Conservation (phyloP, 2,888 invertebrate genomes). For the Rhingia rostrata region DNA sequence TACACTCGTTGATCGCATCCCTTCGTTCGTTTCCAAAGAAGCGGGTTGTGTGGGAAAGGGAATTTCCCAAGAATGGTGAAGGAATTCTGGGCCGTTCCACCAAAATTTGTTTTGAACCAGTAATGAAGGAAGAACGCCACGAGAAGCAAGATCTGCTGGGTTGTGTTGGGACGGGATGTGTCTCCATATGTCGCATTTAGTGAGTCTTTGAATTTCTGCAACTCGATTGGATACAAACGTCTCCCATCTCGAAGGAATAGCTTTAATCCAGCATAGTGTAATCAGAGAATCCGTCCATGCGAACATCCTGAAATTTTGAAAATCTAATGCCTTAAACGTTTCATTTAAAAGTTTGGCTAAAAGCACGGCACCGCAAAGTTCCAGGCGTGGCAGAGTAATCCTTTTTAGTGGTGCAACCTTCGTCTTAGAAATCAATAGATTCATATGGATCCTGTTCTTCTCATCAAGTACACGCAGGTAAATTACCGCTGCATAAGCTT, state of each 20-base stretch:
- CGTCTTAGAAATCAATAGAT: constrained; percentile 17
- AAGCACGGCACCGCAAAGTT: constrained; percentile 14
- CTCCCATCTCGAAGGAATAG: not conserved
- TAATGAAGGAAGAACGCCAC: not conserved
- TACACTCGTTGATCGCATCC: constrained; percentile 4
- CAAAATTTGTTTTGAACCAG: not conserved
- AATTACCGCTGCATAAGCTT: constrained; percentile 29
- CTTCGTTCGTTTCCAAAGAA: constrained; percentile 1
- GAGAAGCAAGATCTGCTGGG: constrained; percentile 1
- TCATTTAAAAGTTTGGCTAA: not conserved
- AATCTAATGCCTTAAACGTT: not conserved
- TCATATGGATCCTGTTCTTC: constrained; percentile 5
- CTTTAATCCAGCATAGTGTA: not conserved
- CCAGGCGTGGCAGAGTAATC: constrained; percentile 21
- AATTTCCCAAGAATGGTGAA: constrained; percentile 15
- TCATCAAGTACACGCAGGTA: constrained; percentile 12
- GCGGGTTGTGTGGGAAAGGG: constrained; percentile 6
- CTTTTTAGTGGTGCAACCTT: constrained; percentile 17
- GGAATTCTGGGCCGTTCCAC: constrained; percentile 30
- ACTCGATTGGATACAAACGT: constrained; percentile 6
- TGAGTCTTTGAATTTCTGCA: constrained; percentile 6
- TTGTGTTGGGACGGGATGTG: not conserved
- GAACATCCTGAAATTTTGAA: not conserved
- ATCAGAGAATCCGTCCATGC: not conserved
- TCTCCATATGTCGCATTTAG: not conserved